phyloP scores from a whole-genome alignment of 1,140 invertebrate species.

The Euura lappo region DNA sequence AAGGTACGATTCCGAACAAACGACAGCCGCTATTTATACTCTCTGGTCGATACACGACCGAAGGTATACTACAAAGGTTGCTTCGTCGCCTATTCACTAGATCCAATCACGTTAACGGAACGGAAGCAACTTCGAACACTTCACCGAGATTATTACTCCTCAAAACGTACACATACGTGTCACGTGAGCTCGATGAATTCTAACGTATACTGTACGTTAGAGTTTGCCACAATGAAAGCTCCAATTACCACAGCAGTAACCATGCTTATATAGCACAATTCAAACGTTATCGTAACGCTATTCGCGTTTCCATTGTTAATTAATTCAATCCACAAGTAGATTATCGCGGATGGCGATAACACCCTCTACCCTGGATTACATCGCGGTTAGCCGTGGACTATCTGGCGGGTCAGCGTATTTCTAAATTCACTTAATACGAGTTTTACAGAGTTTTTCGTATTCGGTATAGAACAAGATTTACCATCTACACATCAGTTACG shows the following conservation, averaged over 20 bases:
- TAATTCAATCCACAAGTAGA: conserved; percentile 3
- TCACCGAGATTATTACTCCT: background rate
- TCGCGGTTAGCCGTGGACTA: background rate
- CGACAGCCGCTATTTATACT: conserved; percentile 5
- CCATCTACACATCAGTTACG: too few relatives aligned
- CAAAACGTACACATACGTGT: background rate
- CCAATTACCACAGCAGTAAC: too few relatives aligned
- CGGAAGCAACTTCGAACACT: background rate
- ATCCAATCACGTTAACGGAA: conserved; percentile 2
- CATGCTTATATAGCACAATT: too few relatives aligned
- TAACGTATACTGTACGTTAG: too few relatives aligned
- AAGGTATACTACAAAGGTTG: conserved; percentile 1
- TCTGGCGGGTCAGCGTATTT: background rate
- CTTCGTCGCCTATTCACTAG: background rate
- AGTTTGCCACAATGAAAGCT: too few relatives aligned
- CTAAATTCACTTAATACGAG: background rate
- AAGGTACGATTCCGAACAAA: background rate
- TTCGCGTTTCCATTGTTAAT: background rate
- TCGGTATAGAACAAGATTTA: too few relatives aligned
- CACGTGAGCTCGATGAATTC: too few relatives aligned
- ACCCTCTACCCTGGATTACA: background rate
- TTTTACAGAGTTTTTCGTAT: too few relatives aligned
- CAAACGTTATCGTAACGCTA: too few relatives aligned
- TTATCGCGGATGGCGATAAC: background rate
- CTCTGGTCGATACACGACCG: background rate